A percentile compares a stretch with the other conserved stretches of the same genome.
These are phyloP conservation scores for Girardia tigrina DNA, from an alignment of 2,888 invertebrate genomes.

Conservation along the genomic window DNA sequence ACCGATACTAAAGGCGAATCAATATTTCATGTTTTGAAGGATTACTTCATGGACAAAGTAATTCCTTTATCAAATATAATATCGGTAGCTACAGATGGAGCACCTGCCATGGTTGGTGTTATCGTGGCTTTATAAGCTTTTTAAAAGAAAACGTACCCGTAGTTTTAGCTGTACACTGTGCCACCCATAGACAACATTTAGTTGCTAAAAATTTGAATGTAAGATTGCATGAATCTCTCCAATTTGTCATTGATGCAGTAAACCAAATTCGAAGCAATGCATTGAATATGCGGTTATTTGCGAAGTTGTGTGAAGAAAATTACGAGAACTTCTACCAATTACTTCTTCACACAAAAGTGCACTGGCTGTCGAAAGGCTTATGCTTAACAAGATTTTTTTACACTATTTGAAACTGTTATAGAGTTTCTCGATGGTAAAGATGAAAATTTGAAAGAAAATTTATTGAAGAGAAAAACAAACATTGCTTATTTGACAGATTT, in stretches of 20 bases:
- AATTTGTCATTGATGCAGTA: slow-evolving; percentile 6
- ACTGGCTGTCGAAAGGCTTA: slow-evolving; percentile 14
- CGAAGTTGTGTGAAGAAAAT: too few species aligned
- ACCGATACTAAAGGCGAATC: too few species aligned
- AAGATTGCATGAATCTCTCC: background rate
- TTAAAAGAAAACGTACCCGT: background rate
- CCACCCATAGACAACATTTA: slow-evolving; percentile 4
- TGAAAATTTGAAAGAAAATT: too few species aligned
- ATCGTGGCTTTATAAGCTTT: background rate
- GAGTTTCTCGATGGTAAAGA: too few species aligned
- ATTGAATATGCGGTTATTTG: background rate
- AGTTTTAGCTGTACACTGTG: background rate
- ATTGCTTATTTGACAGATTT: too few species aligned
- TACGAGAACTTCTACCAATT: background rate
- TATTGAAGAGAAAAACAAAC: too few species aligned
- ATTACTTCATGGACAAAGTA: too few species aligned
- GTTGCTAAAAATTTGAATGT: background rate
- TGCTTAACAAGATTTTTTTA: background rate
- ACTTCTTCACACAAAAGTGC: slow-evolving; percentile 2
- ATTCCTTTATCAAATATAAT: too few species aligned
- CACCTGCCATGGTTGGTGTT: too few species aligned
- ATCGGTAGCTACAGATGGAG: too few species aligned
- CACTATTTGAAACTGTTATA: too few species aligned
- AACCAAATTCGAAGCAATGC: background rate
- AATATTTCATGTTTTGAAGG: too few species aligned